phyloP scores from a whole-genome alignment of 2,113 vertebrate genomes.

The Rallus limicola region DNA sequence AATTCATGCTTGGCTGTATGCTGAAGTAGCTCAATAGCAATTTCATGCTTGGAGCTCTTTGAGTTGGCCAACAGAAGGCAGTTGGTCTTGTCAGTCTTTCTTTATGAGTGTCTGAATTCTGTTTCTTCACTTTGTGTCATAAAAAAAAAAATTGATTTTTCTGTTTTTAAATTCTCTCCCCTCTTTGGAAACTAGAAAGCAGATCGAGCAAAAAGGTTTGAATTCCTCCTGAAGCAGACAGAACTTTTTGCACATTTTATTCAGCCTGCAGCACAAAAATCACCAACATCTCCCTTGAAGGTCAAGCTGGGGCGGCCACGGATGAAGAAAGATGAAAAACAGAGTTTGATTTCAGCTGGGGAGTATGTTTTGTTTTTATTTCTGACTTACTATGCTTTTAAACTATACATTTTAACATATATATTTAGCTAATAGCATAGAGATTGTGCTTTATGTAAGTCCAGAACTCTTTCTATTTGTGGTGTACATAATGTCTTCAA shows the following conservation, averaged over 20 bases:
- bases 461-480: not conserved
- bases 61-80: not conserved
- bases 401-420: not conserved
- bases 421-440: not conserved
- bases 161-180: not conserved
- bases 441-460: not conserved
- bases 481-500: not conserved
- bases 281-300: conserved; percentile 86
- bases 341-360: conserved; percentile 85
- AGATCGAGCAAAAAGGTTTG: conserved; percentile 88
- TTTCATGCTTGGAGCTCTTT: not conserved
- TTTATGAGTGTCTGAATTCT: not conserved
- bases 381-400: not conserved
- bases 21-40: not conserved
- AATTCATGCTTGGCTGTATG: not conserved
- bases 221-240: conserved; percentile 90
- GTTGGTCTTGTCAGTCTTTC: not conserved
- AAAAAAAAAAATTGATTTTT: not conserved
- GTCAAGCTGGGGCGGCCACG: conserved; percentile 84
- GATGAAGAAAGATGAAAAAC: conserved; percentile 87
- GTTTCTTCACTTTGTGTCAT: not conserved
- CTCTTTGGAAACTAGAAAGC: conserved; percentile 79
- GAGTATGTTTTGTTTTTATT: conserved; percentile 79
- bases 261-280: conserved; percentile 88
- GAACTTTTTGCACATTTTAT: conserved; percentile 92